phyloP scores from a whole-genome alignment of 2,797 vertebrate genomes.

The Lophius americanus region DNA sequence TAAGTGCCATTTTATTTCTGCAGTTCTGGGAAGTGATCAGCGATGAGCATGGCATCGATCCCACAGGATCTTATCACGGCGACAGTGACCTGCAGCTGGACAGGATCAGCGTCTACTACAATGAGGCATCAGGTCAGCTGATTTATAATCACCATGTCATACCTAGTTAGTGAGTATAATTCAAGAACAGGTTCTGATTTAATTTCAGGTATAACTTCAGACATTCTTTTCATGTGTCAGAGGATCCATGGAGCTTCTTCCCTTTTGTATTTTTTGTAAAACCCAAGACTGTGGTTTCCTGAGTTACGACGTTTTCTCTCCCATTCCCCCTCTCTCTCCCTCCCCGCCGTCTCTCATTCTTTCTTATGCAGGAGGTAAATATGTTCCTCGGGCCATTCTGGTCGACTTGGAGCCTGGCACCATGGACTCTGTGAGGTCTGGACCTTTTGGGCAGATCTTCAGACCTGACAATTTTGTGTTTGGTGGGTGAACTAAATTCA shows the following conservation, averaged over 20 bases:
- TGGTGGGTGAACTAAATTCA: constrained; percentile 77
- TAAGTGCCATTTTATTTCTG: constrained; percentile 61
- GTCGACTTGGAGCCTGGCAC: constrained; percentile 97
- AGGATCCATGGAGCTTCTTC: not conserved
- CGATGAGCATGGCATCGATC: constrained; percentile 87
- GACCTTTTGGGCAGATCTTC: constrained; percentile 97
- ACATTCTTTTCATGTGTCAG: constrained; percentile 8
- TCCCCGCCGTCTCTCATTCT: constrained; percentile 5
- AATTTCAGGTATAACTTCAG: not conserved
- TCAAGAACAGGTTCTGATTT: not conserved
- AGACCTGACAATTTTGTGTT: constrained; percentile 98
- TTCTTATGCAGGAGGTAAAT: constrained; percentile 89
- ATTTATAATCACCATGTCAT: not conserved
- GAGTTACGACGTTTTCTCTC: constrained; percentile 47
- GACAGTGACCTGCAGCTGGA: constrained; percentile 88
- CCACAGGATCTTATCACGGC: constrained; percentile 86
- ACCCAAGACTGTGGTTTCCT: constrained; percentile 29
- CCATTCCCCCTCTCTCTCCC: not conserved
- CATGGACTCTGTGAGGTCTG: constrained; percentile 97
- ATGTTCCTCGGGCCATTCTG: constrained; percentile 94
- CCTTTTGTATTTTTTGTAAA: constrained; percentile 6
- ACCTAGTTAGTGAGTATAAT: not conserved
- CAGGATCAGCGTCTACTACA: constrained; percentile 88
- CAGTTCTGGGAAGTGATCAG: constrained; percentile 90
- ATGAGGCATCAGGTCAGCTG: constrained; percentile 83